Percentiles rank a stretch among this genome's conserved stretches.
Evolutionary conservation across 2,888 invertebrate genomes (phyloP).

Genomic region (Drosophila kanekoi): DNA sequence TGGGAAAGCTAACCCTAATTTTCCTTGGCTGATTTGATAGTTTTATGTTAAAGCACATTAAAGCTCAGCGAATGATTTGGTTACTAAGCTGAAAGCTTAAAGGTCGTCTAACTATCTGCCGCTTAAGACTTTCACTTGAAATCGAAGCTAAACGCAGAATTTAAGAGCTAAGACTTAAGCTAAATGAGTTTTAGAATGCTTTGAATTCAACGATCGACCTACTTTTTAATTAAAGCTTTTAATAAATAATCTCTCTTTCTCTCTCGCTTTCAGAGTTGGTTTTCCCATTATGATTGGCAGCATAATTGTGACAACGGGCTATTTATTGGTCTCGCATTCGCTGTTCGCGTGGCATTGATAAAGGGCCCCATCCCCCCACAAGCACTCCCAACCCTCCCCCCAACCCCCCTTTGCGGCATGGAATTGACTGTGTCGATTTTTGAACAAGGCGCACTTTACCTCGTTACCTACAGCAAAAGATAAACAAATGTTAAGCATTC

Average conservation of each 20-base stretch:
- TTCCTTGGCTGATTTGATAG: too few species aligned
- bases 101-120: too few species aligned
- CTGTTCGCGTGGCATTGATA: slow-evolving; percentile 89
- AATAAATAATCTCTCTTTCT: neutral
- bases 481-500: slow-evolving; percentile 52
- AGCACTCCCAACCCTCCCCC: neutral
- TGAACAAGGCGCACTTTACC: slow-evolving; percentile 77
- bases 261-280: slow-evolving; percentile 88
- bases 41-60: too few species aligned
- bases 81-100: too few species aligned
- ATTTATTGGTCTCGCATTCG: slow-evolving; percentile 90
- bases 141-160: too few species aligned
- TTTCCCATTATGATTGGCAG: slow-evolving; percentile 94
- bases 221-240: neutral
- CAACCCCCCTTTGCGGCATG: slow-evolving; percentile 16
- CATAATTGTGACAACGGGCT: slow-evolving; percentile 88
- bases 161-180: too few species aligned
- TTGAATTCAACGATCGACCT: too few species aligned
- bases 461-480: slow-evolving; percentile 75
- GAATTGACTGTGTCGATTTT: slow-evolving; percentile 68
- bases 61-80: too few species aligned
- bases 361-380: slow-evolving; percentile 36
- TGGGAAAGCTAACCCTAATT: too few species aligned
- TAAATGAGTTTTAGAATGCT: too few species aligned
- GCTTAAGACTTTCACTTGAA: too few species aligned